phyloP scores from a whole-genome alignment of 2,797 vertebrate species.

The Australoheros facetus region DNA sequence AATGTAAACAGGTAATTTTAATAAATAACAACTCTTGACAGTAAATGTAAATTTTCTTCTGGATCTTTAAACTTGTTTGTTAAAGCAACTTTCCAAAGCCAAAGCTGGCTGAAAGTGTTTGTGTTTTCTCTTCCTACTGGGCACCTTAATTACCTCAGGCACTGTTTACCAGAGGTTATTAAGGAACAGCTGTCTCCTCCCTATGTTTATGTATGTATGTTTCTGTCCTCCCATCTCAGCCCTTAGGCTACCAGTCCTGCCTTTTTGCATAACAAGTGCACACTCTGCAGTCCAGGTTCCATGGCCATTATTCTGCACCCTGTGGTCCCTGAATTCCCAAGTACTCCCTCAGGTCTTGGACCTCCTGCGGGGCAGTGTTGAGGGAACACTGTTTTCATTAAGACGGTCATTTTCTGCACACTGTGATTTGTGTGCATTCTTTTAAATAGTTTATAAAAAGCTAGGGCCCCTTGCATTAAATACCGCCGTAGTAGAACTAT shows the following conservation, averaged over 20 bases:
- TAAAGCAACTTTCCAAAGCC: constrained; percentile 41
- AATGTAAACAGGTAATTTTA: neutral
- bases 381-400: constrained; percentile 78
- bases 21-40: neutral
- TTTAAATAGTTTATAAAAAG: constrained; percentile 76
- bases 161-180: constrained; percentile 71
- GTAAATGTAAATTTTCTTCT: neutral
- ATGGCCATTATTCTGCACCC: constrained; percentile 76
- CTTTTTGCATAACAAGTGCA: constrained; percentile 78
- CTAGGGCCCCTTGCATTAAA: constrained; percentile 75
- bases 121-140: constrained; percentile 40
- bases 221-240: constrained; percentile 57
- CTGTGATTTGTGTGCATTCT: constrained; percentile 73
- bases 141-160: constrained; percentile 66
- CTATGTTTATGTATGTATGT: constrained; percentile 70
- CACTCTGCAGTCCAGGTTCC: constrained; percentile 65
- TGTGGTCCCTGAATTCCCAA: constrained; percentile 72
- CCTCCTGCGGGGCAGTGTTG: constrained; percentile 57
- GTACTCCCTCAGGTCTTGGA: constrained; percentile 59
- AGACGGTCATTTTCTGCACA: constrained; percentile 78
- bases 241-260: constrained; percentile 60
- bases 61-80: constrained; percentile 30
- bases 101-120: constrained; percentile 18
- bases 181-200: constrained; percentile 62
- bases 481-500: constrained; percentile 70